Base-by-base conservation (phyloP, 2,888 invertebrate species). In the Formica aserva region DNA sequence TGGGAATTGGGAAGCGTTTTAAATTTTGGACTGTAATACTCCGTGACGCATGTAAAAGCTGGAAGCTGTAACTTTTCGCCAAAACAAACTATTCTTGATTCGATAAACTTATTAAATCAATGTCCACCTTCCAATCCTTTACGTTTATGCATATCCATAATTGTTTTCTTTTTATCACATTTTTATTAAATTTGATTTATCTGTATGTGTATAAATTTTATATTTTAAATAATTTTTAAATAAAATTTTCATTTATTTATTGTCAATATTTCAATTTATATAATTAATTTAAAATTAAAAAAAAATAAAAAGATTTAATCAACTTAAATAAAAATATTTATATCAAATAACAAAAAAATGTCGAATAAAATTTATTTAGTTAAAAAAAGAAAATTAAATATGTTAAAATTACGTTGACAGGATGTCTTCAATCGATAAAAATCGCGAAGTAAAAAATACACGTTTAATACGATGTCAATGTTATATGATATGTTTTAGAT, bases 1-100 rank as follows among this genome's bases (percentile, higher is more conserved):
- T 86, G 88, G 84, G 86, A 86, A 88, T 67, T 76, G 29, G 29
- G 66, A 71, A 8, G n/a, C 35, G 18, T 48, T 77, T 77, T 22
- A 57, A 80, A 86, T 86, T 81, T 84, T 57, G 26, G 57, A 85
- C 11, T 22, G 35, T 18, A 69, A 62, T 71, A 66, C n/a, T 13
- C 6, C 13, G 26, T 22, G 38, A 35, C 41, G n/a, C 38, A 6
- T 55, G 15, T 38, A 55, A 57, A 77, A 41, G 3, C 1, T 29
- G 55, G 6, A 4, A 29, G 0, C 4, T 67, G 13, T 13, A 3
- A 57, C 67, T 77, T 29, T 57, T 67, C 13, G 11, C 13, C 26
- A 35, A 48, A 18, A 4, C 11, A 3, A 15, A 35, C 35, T 29
- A n/a, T 66, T 77, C 22, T 75, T 8, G 13, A 66, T 35, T 75